Base-by-base conservation (phyloP, 2,797 vertebrate genomes). In the Nothura maculosa region DNA sequence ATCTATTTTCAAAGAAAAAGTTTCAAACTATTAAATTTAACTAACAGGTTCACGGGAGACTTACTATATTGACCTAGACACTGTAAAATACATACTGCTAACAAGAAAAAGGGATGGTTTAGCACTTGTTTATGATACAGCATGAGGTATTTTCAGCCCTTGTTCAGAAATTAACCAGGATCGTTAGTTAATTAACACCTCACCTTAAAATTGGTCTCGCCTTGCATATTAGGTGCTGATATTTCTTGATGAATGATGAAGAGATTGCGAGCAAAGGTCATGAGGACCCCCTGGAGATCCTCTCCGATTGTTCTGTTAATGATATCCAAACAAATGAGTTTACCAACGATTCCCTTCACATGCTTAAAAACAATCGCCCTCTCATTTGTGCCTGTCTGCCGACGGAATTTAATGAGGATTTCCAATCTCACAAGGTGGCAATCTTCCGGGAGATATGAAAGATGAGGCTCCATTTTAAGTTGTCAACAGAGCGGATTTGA, bases 211-310 rank as follows among this genome's bases (percentile, higher is more conserved):
- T 99, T 99, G 98, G 98, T 99, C 98, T 99, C 98, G 98, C 98
- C 99, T 98, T 99, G 99, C 98, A 98, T 99, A 98, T 99, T 99
- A 98, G 98, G 98, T 97, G 98, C 97, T 98, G 99, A 99, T 99
- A 99, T 99, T 98, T 99, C 99, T 98, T 99, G 99, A 99, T 99
- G 99, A 98, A 99, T 99, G 98, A 99, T 98, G 97, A 99, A 99
- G 99, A 99, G 99, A 98, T 99, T 99, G 96, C 88, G 99, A 98
- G 98, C 99, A 99, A 99, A 99, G 99, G 99, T 99, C 99, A 98
- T 93, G 63, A 99, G 98, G 95, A 98, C 98, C 99, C 99, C 99
- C 99, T 98, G 98, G 99, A 99, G 99, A 99, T 99, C 98, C 62
- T 98, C 98, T 50, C 98, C 98, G 97, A 99, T 98, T 96, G 98